Base-by-base conservation (phyloP, 1,140 invertebrate species). In the Anthonomus grandis region DNA sequence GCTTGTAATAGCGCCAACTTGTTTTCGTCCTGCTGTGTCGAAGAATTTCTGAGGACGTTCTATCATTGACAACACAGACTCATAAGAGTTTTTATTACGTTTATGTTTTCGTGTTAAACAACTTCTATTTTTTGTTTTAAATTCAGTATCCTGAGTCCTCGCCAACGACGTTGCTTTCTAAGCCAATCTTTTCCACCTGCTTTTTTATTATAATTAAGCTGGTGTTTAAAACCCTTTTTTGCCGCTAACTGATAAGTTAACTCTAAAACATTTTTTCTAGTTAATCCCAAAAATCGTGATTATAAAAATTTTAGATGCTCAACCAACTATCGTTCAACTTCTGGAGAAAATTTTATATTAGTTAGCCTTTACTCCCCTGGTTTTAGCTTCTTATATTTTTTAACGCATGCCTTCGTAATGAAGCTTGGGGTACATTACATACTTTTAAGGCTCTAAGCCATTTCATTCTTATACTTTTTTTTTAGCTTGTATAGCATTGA, bases 121-220 rank as follows among this genome's bases (percentile, higher is more conserved):
- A 12, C 19, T 15, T 42, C 3, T 42, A 15, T 6, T 42, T 5
- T 9, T 6, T n/a, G n/a, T n/a, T n/a, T n/a, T n/a, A n/a, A n/a
- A n/a, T n/a, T n/a, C n/a, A n/a, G n/a, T n/a, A n/a, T n/a, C n/a
- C n/a, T n/a, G n/a, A n/a, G n/a, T n/a, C n/a, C n/a, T n/a, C n/a
- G n/a, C n/a, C n/a, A n/a, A n/a, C n/a, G n/a, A n/a, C n/a, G n/a
- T n/a, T 2, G 3, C 19, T 15, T 13, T 31, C 63, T 57, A 44
- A 59, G 59, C 62, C 64, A 65, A 21, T 37, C 52, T 53, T 63
- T 63, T 36, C 60, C 64, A 6, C 62, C 64, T 64, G 52, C 48
- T 46, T 65, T 39, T n/a, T n/a, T n/a, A n/a, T n/a, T n/a, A n/a
- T n/a, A n/a, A n/a, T 67, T 68, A 64, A 69, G 68, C 21, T 44